Evolutionary conservation across 2,888 invertebrate genomes (phyloP).

Genomic region (Ormyrus pomaceus): DNA sequence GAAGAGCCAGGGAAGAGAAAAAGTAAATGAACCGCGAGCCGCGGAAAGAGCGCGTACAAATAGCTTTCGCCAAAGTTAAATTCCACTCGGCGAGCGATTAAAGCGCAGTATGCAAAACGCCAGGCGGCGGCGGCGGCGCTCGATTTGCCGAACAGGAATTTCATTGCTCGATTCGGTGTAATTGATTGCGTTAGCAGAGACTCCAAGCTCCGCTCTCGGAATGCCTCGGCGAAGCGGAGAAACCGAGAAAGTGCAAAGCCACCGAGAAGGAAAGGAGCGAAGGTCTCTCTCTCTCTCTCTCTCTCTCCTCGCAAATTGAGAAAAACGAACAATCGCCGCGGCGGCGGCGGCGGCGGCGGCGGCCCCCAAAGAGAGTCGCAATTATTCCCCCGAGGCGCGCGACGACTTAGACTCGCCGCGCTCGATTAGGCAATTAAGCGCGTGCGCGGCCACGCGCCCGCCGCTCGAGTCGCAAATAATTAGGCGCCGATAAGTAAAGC

Average conservation of each 20-base stretch:
- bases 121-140: conserved; percentile 9
- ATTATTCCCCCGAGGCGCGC: too few relatives aligned
- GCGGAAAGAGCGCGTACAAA: conserved; percentile 30
- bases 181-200: conserved; percentile 46
- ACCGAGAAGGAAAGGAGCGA: not conserved
- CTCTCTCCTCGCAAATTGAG: not conserved
- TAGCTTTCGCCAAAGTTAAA: conserved; percentile 47
- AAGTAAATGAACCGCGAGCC: not conserved
- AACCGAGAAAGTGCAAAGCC: not conserved
- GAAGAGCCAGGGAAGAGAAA: too few relatives aligned
- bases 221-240: not conserved
- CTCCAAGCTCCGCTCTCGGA: not conserved
- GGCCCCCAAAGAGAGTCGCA: not conserved
- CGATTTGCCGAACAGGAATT: conserved; percentile 43
- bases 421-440: too few relatives aligned
- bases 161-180: conserved; percentile 48
- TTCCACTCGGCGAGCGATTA: conserved; percentile 38
- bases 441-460: too few relatives aligned
- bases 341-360: not conserved
- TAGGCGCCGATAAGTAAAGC: not conserved
- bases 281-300: not conserved
- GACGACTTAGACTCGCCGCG: not conserved
- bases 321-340: conserved; percentile 19
- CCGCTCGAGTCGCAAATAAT: conserved; percentile 12
- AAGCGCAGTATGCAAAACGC: conserved; percentile 44